These are phyloP conservation scores for Sardinella longiceps DNA, from an alignment of 2,797 vertebrate genomes.

Conservation along the genomic window DNA sequence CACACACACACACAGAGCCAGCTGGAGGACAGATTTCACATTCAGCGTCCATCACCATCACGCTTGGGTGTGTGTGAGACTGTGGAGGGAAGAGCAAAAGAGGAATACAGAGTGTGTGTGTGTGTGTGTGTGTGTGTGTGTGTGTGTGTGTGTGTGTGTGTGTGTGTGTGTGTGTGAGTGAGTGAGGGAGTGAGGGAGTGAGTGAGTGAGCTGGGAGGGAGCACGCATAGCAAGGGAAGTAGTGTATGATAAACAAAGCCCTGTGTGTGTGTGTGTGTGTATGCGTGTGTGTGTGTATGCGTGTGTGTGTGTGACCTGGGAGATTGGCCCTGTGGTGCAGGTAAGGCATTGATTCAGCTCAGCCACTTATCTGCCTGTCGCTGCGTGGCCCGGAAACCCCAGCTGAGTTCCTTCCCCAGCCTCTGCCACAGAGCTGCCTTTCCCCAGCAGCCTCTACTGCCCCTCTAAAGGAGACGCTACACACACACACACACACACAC, in stretches of 20 bases:
- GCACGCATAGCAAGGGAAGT: too few species aligned
- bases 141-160: background rate
- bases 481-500: too few species aligned
- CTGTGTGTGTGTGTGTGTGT: too few species aligned
- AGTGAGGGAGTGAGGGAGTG: background rate
- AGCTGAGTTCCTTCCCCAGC: slow-evolving; percentile 56
- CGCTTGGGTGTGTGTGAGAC: too few species aligned
- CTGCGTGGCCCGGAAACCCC: slow-evolving; percentile 49
- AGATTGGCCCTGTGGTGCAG: slow-evolving; percentile 35
- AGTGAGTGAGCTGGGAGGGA: too few species aligned
- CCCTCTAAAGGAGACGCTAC: too few species aligned
- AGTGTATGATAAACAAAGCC: too few species aligned
- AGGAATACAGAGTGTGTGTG: background rate
- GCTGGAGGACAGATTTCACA: too few species aligned
- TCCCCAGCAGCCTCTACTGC: slow-evolving; percentile 36
- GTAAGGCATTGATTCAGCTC: slow-evolving; percentile 65
- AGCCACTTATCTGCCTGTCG: slow-evolving; percentile 58
- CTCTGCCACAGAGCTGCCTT: slow-evolving; percentile 17
- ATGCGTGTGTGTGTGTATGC: background rate
- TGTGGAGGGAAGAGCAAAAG: background rate
- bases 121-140: background rate
- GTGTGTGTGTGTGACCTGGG: background rate
- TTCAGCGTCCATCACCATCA: too few species aligned
- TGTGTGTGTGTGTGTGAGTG: background rate
- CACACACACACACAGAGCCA: too few species aligned